A percentile compares a stretch with the other conserved stretches of the same genome.
These are phyloP conservation scores for Cotesia vestalis DNA, from an alignment of 1,140 invertebrate genomes.

Conservation along the genomic window DNA sequence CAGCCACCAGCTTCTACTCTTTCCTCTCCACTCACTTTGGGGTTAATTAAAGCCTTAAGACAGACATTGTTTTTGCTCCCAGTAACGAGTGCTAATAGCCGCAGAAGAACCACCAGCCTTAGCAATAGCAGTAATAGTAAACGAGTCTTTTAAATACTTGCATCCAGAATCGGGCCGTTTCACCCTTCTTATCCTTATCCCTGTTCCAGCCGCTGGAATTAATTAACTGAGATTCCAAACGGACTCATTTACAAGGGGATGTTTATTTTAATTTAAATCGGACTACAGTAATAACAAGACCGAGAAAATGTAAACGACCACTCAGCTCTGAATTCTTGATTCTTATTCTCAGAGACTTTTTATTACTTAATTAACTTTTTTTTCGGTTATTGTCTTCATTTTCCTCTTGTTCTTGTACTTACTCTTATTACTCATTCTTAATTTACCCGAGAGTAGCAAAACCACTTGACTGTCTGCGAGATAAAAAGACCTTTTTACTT, in stretches of 20 bases:
- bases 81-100: constrained; percentile 22
- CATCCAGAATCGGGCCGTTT: not conserved
- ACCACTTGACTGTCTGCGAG: constrained; percentile 33
- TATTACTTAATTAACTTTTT: constrained; percentile 63
- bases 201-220: constrained; percentile 58
- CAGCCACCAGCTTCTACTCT: not conserved
- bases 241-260: constrained; percentile 60
- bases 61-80: constrained; percentile 57
- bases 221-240: constrained; percentile 53
- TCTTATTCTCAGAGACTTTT: constrained; percentile 53
- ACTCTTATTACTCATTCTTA: constrained; percentile 42
- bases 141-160: constrained; percentile 55
- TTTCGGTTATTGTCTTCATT: not conserved
- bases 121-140: too few relatives aligned
- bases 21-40: constrained; percentile 30
- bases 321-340: constrained; percentile 17
- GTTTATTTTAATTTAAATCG: constrained; percentile 63
- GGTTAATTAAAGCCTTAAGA: constrained; percentile 62
- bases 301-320: constrained; percentile 15
- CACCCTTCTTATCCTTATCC: constrained; percentile 41
- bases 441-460: constrained; percentile 35
- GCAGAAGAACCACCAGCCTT: too few relatives aligned
- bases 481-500: constrained; percentile 23
- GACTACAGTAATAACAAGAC: constrained; percentile 25
- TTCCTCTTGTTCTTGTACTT: constrained; percentile 40